Evolutionary conservation across 2,888 invertebrate species (phyloP), one percentile per base, ranked within the genome.

Genomic region (Eudasyphora cyanicolor): DNA sequence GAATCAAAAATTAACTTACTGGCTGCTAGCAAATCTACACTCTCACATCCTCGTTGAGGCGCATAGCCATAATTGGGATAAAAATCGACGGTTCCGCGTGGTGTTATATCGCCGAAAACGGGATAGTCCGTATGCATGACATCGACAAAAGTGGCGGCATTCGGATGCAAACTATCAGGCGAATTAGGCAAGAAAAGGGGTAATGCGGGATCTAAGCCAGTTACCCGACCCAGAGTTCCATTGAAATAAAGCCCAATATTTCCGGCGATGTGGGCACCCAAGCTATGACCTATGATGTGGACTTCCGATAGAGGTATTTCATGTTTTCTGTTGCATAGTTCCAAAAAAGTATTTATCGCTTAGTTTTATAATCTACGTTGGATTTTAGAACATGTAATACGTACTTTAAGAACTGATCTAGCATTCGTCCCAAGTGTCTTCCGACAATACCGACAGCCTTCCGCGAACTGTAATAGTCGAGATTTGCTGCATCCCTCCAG

Each of bases 121-220:
- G 91, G 91, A 38, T 86, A 90, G 54, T 90, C 91, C 0, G 92
- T 92, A 75, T 92, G 92, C 12, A 92, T 88, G 1, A 91, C 89
- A 82, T 92, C 92, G 19, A 92, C 91, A 77, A 92, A 91, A 7
- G 81, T 85, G 0, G 89, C 92, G 0, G 89, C 89, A 21, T 76
- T 87, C 4, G 88, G 14, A 1, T 82, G 87, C 27, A 92, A 79
- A 2, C 89, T 87, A 82, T 92, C 92, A 1, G 45, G 76, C 0
- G 90, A 88, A 24, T 86, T 85, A 5, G 88, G 82, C 0, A 87
- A 84, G 76, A 92, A 92, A 0, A 92, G 86, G 0, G 92, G 92
- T n/a, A 89, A 69, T 0, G 92, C 92, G 0, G 92, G 92, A 88
- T 92, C 92, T 2, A 92, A 67, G 0, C 91, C 92, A 0, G 91